A percentile compares a stretch with the other conserved stretches of the same genome.
phyloP scores from a whole-genome alignment of 2,888 invertebrate genomes.

The Perizoma affinitatum region DNA sequence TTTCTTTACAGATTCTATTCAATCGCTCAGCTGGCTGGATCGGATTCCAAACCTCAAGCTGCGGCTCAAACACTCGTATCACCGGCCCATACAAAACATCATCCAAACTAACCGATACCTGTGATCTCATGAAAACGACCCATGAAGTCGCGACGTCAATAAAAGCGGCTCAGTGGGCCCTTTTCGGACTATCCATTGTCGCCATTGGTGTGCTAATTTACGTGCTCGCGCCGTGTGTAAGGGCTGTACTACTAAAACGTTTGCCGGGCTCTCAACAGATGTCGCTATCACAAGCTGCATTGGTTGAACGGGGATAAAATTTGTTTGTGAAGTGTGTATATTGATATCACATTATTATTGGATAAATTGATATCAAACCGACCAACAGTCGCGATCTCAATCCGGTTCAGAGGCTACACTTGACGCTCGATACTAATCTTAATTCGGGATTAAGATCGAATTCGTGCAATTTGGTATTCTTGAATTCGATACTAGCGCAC shows the following conservation, averaged over 20 bases:
- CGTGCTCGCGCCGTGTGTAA: slow-evolving; percentile 67
- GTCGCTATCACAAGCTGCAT: slow-evolving; percentile 67
- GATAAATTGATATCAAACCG: too few species aligned
- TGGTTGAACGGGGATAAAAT: slow-evolving; percentile 53
- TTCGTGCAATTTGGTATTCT: too few species aligned
- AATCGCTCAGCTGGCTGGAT: slow-evolving; percentile 78
- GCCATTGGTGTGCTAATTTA: slow-evolving; percentile 65
- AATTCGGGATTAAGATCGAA: too few species aligned
- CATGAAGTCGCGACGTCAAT: slow-evolving; percentile 62
- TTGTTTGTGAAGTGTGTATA: slow-evolving; percentile 1
- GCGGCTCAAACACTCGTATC: slow-evolving; percentile 68
- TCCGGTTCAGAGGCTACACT: too few species aligned
- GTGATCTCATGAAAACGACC: slow-evolving; percentile 37
- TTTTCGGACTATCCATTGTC: slow-evolving; percentile 65
- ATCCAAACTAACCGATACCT: slow-evolving; percentile 18
- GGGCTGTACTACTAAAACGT: slow-evolving; percentile 54
- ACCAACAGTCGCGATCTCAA: too few species aligned
- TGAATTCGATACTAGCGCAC: too few species aligned
- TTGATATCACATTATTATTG: too few species aligned
- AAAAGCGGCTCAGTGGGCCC: slow-evolving; percentile 69
- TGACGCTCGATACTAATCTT: too few species aligned
- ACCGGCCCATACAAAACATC: slow-evolving; percentile 68
- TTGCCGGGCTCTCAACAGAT: slow-evolving; percentile 59
- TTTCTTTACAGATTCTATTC: slow-evolving; percentile 68
- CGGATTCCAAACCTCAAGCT: slow-evolving; percentile 70